A percentile compares a stretch with the other conserved stretches of the same genome.
These are phyloP conservation scores for Resseliella maxima DNA, from an alignment of 2,888 invertebrate species.

Conservation along the genomic window DNA sequence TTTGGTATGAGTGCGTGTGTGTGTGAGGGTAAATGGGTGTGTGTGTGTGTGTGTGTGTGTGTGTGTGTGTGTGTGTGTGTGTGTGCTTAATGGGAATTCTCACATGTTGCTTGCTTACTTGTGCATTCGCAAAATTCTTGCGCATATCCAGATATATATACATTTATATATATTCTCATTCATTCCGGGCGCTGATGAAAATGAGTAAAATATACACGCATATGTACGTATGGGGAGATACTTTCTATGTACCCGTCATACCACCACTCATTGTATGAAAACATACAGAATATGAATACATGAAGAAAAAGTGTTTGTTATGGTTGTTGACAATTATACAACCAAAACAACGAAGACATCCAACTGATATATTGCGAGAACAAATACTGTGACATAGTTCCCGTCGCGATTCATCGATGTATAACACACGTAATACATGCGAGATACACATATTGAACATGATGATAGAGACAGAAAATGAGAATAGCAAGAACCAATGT, in stretches of 20 bases:
- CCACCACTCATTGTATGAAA: background rate
- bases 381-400: constrained; percentile 18
- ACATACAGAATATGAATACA: background rate
- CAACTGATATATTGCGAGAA: constrained; percentile 25
- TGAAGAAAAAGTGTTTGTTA: background rate
- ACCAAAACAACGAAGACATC: constrained; percentile 12
- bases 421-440: constrained; percentile 1
- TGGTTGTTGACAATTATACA: constrained; percentile 41
- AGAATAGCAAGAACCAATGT: no score
- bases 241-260: background rate
- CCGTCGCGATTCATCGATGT: background rate
- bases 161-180: background rate
- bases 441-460: background rate
- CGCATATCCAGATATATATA: constrained; percentile 30
- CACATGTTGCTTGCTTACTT: background rate
- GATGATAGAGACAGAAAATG: background rate
- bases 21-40: background rate
- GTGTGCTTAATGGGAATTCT: background rate
- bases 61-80: background rate
- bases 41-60: background rate
- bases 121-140: background rate
- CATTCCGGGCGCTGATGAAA: background rate
- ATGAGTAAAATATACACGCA: background rate
- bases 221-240: constrained; percentile 6
- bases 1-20: background rate